These are phyloP conservation scores for Cladorhizidae sp. DNA, from an alignment of 37 sponge, comb jelly and placozoan genomes.

Conservation along the genomic window DNA sequence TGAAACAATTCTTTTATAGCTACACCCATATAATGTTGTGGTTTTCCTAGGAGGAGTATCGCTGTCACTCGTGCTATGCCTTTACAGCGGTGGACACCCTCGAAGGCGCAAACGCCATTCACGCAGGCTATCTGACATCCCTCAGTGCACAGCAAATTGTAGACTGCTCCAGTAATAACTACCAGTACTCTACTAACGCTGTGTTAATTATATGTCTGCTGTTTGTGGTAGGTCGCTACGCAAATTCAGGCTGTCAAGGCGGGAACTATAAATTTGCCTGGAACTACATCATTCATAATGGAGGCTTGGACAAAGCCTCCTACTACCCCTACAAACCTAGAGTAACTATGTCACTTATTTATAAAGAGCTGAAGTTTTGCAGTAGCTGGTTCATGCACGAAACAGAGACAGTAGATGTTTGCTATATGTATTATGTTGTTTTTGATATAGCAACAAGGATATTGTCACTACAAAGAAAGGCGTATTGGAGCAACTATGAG, in stretches of 20 bases:
- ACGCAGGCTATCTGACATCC: slow-evolving; percentile 58
- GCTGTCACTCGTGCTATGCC: slow-evolving; percentile 77
- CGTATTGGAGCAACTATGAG: slow-evolving; percentile 10
- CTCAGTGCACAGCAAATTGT: slow-evolving; percentile 59
- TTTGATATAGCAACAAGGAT: not conserved
- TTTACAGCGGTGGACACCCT: slow-evolving; percentile 70
- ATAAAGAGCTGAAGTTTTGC: not conserved
- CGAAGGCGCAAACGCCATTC: slow-evolving; percentile 58
- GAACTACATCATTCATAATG: slow-evolving; percentile 25
- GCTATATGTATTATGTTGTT: not conserved
- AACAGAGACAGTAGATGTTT: not conserved
- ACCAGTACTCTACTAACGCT: not conserved
- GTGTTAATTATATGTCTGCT: not conserved
- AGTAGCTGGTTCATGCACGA: too few species aligned
- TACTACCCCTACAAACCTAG: slow-evolving; percentile 14
- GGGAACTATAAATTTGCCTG: slow-evolving; percentile 29
- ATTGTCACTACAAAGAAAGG: slow-evolving; percentile 8
- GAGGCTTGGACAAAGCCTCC: slow-evolving; percentile 5
- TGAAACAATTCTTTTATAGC: too few species aligned
- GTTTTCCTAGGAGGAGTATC: slow-evolving; percentile 14
- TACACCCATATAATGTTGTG: too few species aligned
- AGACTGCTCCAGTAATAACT: slow-evolving; percentile 41
- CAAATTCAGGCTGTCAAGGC: slow-evolving; percentile 43
- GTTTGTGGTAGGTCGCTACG: slow-evolving; percentile 15
- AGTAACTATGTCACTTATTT: not conserved